phyloP scores from a whole-genome alignment of 2,888 invertebrate species.

The Lucinisca nassula region DNA sequence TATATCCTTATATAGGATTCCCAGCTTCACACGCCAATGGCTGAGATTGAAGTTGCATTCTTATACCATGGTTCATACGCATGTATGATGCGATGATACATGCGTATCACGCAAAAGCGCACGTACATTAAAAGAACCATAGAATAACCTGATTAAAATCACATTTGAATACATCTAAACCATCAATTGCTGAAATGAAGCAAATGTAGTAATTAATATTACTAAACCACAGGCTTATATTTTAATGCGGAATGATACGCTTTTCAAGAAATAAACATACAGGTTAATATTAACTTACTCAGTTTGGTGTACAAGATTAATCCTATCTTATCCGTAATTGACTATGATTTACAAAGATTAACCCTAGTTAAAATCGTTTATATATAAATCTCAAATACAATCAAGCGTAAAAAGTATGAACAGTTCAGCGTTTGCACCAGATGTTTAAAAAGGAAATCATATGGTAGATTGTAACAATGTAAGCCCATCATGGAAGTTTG shows the following conservation, averaged over 20 bases:
- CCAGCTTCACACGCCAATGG: no score
- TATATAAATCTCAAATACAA: background rate
- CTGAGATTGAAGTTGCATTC: no score
- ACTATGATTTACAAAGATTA: background rate
- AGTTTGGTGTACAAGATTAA: background rate
- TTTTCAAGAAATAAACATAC: background rate
- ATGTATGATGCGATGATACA: no score
- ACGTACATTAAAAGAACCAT: no score
- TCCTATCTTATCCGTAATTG: background rate
- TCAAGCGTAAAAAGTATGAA: background rate
- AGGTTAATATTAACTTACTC: background rate
- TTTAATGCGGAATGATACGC: background rate
- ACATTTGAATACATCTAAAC: no score
- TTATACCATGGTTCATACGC: no score
- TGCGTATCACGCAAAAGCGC: no score
- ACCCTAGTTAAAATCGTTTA: background rate
- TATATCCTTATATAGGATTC: no score
- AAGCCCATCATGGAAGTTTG: background rate
- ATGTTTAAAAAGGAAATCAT: background rate
- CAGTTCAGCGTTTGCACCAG: background rate
- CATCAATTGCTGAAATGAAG: no score
- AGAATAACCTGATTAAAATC: no score
- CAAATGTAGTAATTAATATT: no score
- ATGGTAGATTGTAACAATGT: background rate
- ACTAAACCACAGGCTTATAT: no score